Base-by-base conservation (phyloP, 92 coral and sea anemone genomes). In the Paragorgia papillata region DNA sequence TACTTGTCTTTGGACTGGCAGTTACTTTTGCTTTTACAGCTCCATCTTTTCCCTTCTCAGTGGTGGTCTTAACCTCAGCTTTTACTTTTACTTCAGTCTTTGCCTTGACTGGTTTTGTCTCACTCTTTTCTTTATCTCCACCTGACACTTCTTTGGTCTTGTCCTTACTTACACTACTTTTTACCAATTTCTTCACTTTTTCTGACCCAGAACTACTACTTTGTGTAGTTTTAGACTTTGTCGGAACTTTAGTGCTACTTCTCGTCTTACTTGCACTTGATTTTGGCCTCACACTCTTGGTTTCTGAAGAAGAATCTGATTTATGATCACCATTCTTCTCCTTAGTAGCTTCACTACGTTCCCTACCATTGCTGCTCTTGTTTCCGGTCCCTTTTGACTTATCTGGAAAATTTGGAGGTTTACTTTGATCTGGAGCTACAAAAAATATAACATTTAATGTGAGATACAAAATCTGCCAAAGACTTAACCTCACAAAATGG, bases 21-120 rank as follows among this genome's bases (percentile, higher is more conserved):
- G 2, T 37, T 44, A 49, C 73, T 66, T 88, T 88, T 35, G 79
- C 58, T 75, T 80, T 88, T n/a, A n/a, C n/a, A 30, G 69, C 84
- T 19, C 37, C 58, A 82, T 8, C 43, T 82, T 63, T 57, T 54
- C 48, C 80, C 63, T 86, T 89, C 18, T 84, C 9, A 28, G 25
- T 41, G 22, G 71, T 12, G 22, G 71, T 12, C 41, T 62, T 50
- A 40, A 40, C 37, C 37, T 56, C 46, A 53, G 49, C 69, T 82
- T 74, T 22, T 40, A 69, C 37, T 43, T 62, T 56, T 44, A 25
- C 69, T 70, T 81, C 54, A 15, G 63, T 74, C 62, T 85, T 91
- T 43, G 73, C 84, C 46, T 88, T 88, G 0, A 46, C 51, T 46
- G 74, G 81, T 27, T 79, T 50, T 35, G 58, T 43, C 22, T 10